These are phyloP conservation scores for Cryptus armator DNA, from an alignment of 2,888 invertebrate genomes.

Conservation along the genomic window DNA sequence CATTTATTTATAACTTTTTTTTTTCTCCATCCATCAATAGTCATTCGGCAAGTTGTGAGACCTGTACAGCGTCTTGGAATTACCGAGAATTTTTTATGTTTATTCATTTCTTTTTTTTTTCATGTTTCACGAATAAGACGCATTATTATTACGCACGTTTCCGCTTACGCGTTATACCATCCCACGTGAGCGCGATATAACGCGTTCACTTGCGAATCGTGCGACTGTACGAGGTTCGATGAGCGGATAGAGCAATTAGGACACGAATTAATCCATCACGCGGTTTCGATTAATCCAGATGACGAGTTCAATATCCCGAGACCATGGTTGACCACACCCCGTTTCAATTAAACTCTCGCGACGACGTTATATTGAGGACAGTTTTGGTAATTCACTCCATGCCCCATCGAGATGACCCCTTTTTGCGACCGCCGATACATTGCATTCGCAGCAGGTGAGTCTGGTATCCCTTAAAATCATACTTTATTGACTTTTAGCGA, in stretches of 20 bases:
- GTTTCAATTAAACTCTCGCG: slow-evolving; percentile 53
- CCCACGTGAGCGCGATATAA: slow-evolving; percentile 24
- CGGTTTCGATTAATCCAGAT: slow-evolving; percentile 55
- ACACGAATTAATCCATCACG: slow-evolving; percentile 49
- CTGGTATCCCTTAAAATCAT: slow-evolving; percentile 1
- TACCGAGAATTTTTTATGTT: slow-evolving; percentile 59
- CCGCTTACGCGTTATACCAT: slow-evolving; percentile 17
- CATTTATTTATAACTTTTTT: slow-evolving; percentile 78
- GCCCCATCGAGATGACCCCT: slow-evolving; percentile 61
- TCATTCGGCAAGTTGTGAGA: slow-evolving; percentile 78
- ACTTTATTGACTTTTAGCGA: slow-evolving; percentile 5
- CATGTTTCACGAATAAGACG: slow-evolving; percentile 61
- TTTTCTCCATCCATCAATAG: slow-evolving; percentile 74
- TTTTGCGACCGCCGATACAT: slow-evolving; percentile 4
- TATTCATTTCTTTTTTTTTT: slow-evolving; percentile 52
- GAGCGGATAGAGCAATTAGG: slow-evolving; percentile 35
- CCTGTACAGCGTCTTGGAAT: slow-evolving; percentile 65
- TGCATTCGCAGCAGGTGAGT: background rate
- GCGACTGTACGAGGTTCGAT: slow-evolving; percentile 12
- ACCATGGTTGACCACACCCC: slow-evolving; percentile 47
- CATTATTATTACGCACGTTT: slow-evolving; percentile 38
- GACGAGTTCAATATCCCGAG: slow-evolving; percentile 51
- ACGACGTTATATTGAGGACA: slow-evolving; percentile 42
- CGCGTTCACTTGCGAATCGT: slow-evolving; percentile 44
- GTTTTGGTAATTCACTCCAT: slow-evolving; percentile 62